These are phyloP conservation scores for Neoitamus cyanurus DNA, from an alignment of 2,888 invertebrate genomes.

Conservation along the genomic window DNA sequence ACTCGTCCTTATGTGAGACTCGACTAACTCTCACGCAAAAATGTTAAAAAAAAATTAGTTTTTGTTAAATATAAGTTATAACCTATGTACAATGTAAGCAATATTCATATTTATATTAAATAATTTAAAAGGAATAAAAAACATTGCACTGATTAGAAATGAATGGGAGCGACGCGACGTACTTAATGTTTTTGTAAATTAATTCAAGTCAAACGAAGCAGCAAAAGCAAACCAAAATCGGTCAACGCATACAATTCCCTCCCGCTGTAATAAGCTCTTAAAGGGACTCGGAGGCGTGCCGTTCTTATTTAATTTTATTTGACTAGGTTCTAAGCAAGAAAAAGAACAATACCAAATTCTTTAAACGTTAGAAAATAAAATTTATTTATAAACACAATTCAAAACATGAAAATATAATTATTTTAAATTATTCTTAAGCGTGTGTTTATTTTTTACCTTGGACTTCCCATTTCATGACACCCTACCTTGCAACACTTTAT, in stretches of 20 bases:
- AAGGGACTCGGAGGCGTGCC: not conserved
- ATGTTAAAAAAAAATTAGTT: slow-evolving; percentile 5
- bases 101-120: slow-evolving; percentile 12
- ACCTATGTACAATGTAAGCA: slow-evolving; percentile 13
- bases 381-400: slow-evolving; percentile 50
- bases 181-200: slow-evolving; percentile 26
- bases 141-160: slow-evolving; percentile 7
- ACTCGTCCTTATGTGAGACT: not conserved
- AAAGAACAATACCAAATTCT: slow-evolving; percentile 47
- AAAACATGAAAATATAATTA: slow-evolving; percentile 46
- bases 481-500: no score
- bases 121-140: not conserved
- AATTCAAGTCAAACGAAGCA: slow-evolving; percentile 11
- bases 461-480: no score
- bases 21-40: not conserved
- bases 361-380: slow-evolving; percentile 47
- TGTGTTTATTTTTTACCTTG: not conserved
- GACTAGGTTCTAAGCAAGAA: slow-evolving; percentile 22
- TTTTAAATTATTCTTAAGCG: slow-evolving; percentile 23
- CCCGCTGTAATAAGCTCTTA: not conserved
- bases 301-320: slow-evolving; percentile 22
- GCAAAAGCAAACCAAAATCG: slow-evolving; percentile 31
- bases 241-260: not conserved
- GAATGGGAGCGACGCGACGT: not conserved
- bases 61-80: slow-evolving; percentile 10